Evolutionary conservation across 2,888 invertebrate genomes (phyloP).

Genomic region (Metacarcinus magister): DNA sequence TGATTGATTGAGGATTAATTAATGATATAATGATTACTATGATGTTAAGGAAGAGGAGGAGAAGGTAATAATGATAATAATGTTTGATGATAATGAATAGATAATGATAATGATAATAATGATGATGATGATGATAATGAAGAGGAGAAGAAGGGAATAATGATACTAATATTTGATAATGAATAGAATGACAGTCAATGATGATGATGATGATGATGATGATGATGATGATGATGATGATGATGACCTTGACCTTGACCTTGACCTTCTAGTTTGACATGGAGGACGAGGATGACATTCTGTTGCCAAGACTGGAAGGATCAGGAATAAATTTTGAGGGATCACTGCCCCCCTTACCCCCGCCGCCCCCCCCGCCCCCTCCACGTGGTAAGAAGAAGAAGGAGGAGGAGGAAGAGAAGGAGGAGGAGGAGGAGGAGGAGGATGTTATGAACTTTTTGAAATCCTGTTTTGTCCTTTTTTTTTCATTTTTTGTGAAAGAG

Average conservation of each 20-base stretch:
- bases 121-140: neutral
- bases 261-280: constrained; percentile 68
- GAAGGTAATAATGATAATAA: neutral
- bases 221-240: constrained; percentile 43
- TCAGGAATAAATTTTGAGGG: constrained; percentile 64
- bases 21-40: neutral
- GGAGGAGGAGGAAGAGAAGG: neutral
- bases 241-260: neutral
- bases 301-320: constrained; percentile 67
- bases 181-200: neutral
- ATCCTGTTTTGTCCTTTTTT: neutral
- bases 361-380: constrained; percentile 73
- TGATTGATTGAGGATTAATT: neutral
- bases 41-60: neutral
- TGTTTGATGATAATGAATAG: neutral
- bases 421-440: neutral
- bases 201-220: constrained; percentile 30
- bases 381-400: neutral
- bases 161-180: neutral
- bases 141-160: neutral
- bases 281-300: constrained; percentile 71
- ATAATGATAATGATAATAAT: neutral
- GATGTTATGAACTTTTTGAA: no score
- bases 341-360: constrained; percentile 71
- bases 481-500: neutral